These are phyloP conservation scores for Phyllopteryx taeniolatus DNA, from an alignment of 2,113 vertebrate genomes.

Conservation along the genomic window DNA sequence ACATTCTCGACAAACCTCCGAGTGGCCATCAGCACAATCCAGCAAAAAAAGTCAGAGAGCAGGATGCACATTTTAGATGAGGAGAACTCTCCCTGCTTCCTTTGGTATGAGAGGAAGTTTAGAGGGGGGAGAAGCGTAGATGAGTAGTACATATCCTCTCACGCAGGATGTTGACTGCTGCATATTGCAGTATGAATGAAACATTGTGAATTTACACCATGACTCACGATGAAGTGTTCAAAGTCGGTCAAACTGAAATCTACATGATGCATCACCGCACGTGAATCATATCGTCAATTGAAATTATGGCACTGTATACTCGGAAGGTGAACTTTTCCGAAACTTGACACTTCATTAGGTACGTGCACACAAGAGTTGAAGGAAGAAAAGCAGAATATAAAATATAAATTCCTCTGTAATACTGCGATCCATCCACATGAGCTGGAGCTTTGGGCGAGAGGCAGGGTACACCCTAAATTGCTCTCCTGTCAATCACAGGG, in stretches of 20 bases:
- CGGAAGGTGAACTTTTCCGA: not conserved
- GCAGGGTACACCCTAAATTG: not conserved
- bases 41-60: slow-evolving; percentile 26
- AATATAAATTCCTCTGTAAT: not conserved
- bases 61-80: slow-evolving; percentile 47
- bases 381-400: not conserved
- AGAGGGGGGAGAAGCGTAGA: slow-evolving; percentile 32
- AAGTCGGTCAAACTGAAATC: not conserved
- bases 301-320: not conserved
- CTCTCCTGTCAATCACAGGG: not conserved
- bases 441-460: not conserved
- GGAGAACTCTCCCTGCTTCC: slow-evolving; percentile 26
- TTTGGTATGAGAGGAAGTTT: slow-evolving; percentile 48
- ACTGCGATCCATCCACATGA: not conserved
- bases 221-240: not conserved
- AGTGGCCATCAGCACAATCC: slow-evolving; percentile 24
- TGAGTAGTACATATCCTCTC: slow-evolving; percentile 49
- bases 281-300: not conserved
- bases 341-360: not conserved
- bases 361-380: not conserved
- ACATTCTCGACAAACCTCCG: slow-evolving; percentile 55
- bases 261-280: not conserved
- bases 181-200: not conserved
- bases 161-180: slow-evolving; percentile 60
- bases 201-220: slow-evolving; percentile 36